These are phyloP conservation scores for Junco hyemalis DNA, from an alignment of 2,113 vertebrate genomes.

Conservation along the genomic window DNA sequence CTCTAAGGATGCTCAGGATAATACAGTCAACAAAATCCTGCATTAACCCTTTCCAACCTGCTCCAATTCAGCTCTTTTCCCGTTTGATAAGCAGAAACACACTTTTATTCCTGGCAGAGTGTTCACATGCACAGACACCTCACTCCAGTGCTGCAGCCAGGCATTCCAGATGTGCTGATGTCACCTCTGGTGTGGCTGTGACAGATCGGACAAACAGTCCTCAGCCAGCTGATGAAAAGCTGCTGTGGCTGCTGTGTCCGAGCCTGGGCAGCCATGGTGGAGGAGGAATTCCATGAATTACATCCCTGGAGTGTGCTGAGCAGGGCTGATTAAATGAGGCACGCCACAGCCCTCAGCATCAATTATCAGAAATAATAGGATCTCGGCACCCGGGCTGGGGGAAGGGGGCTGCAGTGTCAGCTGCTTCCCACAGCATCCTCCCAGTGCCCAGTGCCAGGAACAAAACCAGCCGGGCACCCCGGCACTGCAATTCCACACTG, in stretches of 20 bases:
- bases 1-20: background rate
- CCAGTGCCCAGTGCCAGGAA: background rate
- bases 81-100: background rate
- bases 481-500: accelerated
- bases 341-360: slow-evolving; percentile 59
- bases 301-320: slow-evolving; percentile 24
- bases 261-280: slow-evolving; percentile 41
- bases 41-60: background rate
- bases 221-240: slow-evolving; percentile 58
- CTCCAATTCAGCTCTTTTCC: background rate
- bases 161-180: background rate
- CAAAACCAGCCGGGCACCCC: background rate
- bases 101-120: background rate
- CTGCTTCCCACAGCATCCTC: background rate
- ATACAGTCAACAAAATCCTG: background rate
- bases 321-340: slow-evolving; percentile 53
- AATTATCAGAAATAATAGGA: slow-evolving; percentile 62
- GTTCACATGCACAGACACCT: background rate
- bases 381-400: slow-evolving; percentile 32
- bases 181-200: background rate
- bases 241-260: background rate
- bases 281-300: slow-evolving; percentile 19
- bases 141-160: background rate
- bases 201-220: slow-evolving; percentile 42
- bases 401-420: slow-evolving; percentile 4